Conservation (phyloP, 2,797 vertebrate genomes). For the Anguilla obscura region DNA sequence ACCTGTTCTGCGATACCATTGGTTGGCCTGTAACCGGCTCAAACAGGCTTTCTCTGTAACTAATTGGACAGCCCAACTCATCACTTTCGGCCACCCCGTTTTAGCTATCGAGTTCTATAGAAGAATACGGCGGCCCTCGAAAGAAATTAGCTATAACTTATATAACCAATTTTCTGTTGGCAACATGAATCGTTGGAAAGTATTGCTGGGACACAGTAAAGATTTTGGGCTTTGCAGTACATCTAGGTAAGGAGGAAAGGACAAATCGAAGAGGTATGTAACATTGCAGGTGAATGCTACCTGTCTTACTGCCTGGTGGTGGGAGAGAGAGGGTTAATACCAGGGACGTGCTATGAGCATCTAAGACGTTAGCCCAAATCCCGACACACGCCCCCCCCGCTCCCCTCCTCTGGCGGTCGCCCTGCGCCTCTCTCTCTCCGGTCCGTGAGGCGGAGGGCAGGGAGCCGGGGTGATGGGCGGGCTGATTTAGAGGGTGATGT, state of each 20-base stretch:
- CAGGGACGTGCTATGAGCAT: not conserved
- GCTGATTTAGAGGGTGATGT: constrained; percentile 60
- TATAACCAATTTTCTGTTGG: not conserved
- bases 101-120: not conserved
- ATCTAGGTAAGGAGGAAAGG: not conserved
- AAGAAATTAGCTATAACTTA: not conserved
- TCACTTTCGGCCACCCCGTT: not conserved
- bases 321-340: not conserved
- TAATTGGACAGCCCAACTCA: not conserved
- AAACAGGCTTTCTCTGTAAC: not conserved
- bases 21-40: not conserved
- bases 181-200: not conserved
- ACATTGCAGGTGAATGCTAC: constrained; percentile 40
- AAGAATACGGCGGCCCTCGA: not conserved
- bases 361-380: constrained; percentile 14
- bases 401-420: not conserved
- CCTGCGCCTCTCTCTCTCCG: not conserved
- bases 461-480: constrained; percentile 50
- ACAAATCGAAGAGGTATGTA: constrained; percentile 21
- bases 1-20: not conserved
- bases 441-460: constrained; percentile 52
- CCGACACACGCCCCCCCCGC: not conserved
- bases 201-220: not conserved
- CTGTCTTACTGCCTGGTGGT: not conserved
- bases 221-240: constrained; percentile 17